These are phyloP conservation scores for Drosophila trichaetosa DNA, from an alignment of 2,888 invertebrate species.

Conservation along the genomic window DNA sequence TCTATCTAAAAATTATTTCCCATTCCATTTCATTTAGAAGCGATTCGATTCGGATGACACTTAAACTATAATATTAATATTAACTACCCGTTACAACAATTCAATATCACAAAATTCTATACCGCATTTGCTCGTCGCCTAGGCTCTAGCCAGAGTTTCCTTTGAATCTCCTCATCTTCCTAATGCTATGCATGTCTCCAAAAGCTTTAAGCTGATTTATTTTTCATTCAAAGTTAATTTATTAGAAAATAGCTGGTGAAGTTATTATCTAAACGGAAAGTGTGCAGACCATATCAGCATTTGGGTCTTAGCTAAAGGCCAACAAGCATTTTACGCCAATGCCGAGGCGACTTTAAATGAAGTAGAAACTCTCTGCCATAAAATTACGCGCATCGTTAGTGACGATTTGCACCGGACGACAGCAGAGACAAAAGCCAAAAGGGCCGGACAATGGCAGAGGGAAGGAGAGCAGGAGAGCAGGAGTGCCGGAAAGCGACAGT, in stretches of 20 bases:
- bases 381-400: constrained; percentile 83
- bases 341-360: constrained; percentile 71
- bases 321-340: constrained; percentile 55
- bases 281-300: constrained; percentile 58
- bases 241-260: constrained; percentile 77
- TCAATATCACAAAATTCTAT: background rate
- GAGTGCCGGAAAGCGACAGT: background rate
- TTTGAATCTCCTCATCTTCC: constrained; percentile 15
- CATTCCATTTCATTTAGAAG: background rate
- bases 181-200: constrained; percentile 50
- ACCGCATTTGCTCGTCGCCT: constrained; percentile 39
- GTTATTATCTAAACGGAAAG: constrained; percentile 73
- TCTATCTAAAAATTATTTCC: background rate
- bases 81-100: background rate
- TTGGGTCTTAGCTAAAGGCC: constrained; percentile 66
- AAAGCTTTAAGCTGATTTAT: constrained; percentile 71
- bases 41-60: background rate
- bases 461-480: constrained; percentile 3
- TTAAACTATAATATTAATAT: background rate
- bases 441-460: constrained; percentile 34
- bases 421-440: constrained; percentile 46
- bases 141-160: background rate
- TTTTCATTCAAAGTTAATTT: constrained; percentile 78
- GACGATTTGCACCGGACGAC: constrained; percentile 77
- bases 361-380: constrained; percentile 78